Evolutionary conservation across 2,113 vertebrate genomes (phyloP).

Genomic region (Leucopternis melanops): DNA sequence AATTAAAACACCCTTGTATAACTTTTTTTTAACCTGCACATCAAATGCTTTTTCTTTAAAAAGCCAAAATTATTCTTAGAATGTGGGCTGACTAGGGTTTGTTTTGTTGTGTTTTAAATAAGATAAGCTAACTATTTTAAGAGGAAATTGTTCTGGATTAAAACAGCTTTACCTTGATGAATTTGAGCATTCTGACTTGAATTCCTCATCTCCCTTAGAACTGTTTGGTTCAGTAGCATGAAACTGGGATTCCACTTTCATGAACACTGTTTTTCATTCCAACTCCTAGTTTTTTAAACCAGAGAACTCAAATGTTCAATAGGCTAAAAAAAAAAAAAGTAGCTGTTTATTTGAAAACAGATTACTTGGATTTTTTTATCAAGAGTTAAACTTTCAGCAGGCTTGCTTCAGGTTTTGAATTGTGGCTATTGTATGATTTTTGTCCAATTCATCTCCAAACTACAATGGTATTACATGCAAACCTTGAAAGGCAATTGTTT

Average conservation of each 20-base stretch:
- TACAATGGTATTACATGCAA: neutral
- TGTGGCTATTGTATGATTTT: neutral
- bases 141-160: neutral
- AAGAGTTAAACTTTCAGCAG: neutral
- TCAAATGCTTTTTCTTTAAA: neutral
- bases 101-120: neutral
- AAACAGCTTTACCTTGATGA: neutral
- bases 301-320: neutral
- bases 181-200: neutral
- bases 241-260: neutral
- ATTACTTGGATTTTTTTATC: neutral
- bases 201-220: neutral
- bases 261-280: neutral
- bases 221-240: neutral
- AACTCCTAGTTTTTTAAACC: neutral
- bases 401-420: neutral
- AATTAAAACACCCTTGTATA: neutral
- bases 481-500: neutral
- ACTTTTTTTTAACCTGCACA: neutral
- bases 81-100: neutral
- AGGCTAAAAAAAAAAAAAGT: neutral
- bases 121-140: neutral
- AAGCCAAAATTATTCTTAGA: neutral
- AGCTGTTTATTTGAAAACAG: neutral
- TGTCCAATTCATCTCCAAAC: neutral